These are phyloP conservation scores for Magallana nippona DNA, from an alignment of 2,888 invertebrate species.

Conservation along the genomic window DNA sequence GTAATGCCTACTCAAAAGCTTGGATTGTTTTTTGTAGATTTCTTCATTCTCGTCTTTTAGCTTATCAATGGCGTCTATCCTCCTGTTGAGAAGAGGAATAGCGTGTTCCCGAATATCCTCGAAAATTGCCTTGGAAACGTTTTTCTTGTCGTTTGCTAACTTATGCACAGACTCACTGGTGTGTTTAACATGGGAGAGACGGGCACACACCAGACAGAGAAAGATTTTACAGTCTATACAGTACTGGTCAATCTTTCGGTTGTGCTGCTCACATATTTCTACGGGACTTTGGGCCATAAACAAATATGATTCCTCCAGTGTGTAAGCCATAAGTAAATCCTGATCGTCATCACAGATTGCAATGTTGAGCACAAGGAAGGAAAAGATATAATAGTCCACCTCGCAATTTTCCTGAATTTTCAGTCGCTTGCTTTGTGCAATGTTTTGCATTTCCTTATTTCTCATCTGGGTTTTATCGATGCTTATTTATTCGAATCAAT, in stretches of 20 bases:
- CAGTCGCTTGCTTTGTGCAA: not conserved
- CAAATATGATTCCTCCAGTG: not conserved
- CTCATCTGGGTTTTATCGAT: no score
- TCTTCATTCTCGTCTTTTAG: not conserved
- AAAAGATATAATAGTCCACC: not conserved
- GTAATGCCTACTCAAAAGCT: not conserved
- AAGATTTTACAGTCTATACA: not conserved
- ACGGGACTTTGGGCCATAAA: not conserved
- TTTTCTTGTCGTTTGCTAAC: not conserved
- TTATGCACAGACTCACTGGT: not conserved
- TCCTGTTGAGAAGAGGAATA: not conserved
- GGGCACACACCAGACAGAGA: not conserved
- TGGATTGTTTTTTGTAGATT: not conserved
- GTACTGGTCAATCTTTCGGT: not conserved
- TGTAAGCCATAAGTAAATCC: not conserved
- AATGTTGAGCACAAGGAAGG: not conserved
- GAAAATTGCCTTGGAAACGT: not conserved
- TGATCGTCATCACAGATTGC: not conserved
- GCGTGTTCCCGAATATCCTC: not conserved
- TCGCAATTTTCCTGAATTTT: not conserved
- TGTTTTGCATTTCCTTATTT: slow-evolving; percentile 2
- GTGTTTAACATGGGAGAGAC: not conserved
- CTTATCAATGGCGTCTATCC: not conserved
- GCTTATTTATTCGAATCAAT: no score
- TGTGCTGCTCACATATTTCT: not conserved